These are phyloP conservation scores for Prenolepis imparis DNA, from an alignment of 2,888 invertebrate species.

Conservation along the genomic window DNA sequence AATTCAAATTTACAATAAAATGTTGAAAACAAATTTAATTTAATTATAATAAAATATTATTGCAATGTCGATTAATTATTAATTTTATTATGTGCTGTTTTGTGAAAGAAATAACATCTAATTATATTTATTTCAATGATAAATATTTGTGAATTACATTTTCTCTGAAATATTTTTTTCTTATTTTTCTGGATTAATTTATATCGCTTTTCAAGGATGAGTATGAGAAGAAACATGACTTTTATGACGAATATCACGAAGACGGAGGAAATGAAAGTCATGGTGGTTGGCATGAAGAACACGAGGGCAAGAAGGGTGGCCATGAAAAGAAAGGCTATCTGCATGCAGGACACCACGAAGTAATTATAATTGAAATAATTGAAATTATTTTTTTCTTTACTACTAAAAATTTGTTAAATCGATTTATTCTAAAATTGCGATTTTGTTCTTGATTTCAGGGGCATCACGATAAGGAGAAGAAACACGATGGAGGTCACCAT, in stretches of 20 bases:
- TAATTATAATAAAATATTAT: background rate
- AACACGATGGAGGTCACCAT: conserved; percentile 88
- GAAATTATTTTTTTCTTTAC: background rate
- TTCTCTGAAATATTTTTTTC: background rate
- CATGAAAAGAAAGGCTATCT: conserved; percentile 87
- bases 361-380: conserved; percentile 57
- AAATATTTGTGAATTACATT: background rate
- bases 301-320: conserved; percentile 87
- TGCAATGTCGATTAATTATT: background rate
- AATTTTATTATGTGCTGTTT: background rate
- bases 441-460: conserved; percentile 75
- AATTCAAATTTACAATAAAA: background rate
- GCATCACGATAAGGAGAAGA: conserved; percentile 88
- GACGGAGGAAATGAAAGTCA: conserved; percentile 90
- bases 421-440: background rate
- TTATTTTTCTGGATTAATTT: background rate
- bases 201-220: conserved; percentile 87
- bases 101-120: background rate
- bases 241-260: conserved; percentile 92
- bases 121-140: background rate
- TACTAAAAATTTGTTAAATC: background rate
- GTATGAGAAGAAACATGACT: conserved; percentile 92
- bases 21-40: background rate
- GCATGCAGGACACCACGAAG: conserved; percentile 81
- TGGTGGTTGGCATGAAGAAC: conserved; percentile 89